phyloP scores from a whole-genome alignment of 1,140 invertebrate genomes.

The Calephelis nemesis region DNA sequence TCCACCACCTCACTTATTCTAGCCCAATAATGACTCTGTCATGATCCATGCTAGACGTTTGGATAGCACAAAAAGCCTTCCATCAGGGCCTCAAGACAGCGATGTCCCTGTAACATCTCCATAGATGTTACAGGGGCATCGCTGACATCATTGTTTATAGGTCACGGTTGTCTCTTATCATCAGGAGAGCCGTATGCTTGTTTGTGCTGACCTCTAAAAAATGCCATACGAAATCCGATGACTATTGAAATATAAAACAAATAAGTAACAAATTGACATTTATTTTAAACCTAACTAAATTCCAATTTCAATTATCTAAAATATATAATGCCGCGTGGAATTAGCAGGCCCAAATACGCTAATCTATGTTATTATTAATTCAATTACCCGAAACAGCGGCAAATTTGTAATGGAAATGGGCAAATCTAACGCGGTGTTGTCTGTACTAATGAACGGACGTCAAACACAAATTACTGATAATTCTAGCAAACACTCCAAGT shows the following conservation, averaged over 20 bases:
- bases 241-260: too few species aligned
- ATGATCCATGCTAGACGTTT: too few species aligned
- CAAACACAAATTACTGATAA: conserved; percentile 53
- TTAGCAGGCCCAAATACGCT: conserved; percentile 13
- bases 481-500: conserved; percentile 54
- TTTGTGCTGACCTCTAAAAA: too few species aligned
- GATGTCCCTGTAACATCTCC: too few species aligned
- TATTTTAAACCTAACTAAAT: conserved; percentile 1
- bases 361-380: conserved; percentile 16
- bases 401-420: conserved; percentile 36
- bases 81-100: too few species aligned
- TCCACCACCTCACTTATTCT: too few species aligned
- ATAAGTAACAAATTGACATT: neutral
- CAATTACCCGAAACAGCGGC: conserved; percentile 11
- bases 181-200: too few species aligned
- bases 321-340: neutral
- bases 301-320: neutral
- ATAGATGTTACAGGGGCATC: too few species aligned
- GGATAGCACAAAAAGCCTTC: too few species aligned
- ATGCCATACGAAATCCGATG: neutral
- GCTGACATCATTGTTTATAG: too few species aligned
- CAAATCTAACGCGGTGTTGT: conserved; percentile 44
- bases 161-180: too few species aligned
- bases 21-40: too few species aligned
- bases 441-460: conserved; percentile 46